phyloP scores from a whole-genome alignment of 2,888 invertebrate genomes.

The Nematopogon swammerdamellus region DNA sequence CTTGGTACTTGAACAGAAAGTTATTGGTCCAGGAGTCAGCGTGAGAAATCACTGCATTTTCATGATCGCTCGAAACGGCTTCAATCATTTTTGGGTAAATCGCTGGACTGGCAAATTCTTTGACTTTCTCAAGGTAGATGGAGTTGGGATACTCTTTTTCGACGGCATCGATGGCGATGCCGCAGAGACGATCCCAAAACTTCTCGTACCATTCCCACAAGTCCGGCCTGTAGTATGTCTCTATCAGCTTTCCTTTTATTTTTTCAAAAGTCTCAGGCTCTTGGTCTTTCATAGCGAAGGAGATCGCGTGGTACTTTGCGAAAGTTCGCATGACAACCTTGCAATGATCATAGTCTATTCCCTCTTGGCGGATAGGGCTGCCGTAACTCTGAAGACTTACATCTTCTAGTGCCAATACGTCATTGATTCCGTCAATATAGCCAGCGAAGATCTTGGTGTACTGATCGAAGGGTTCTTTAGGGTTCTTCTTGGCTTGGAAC shows the following conservation, averaged over 20 bases:
- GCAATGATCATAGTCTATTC: constrained; percentile 49
- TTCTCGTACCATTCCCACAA: constrained; percentile 54
- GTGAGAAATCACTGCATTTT: constrained; percentile 61
- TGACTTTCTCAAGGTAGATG: constrained; percentile 54
- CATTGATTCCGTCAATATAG: constrained; percentile 49
- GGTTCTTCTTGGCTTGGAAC: constrained; percentile 32
- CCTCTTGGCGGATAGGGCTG: constrained; percentile 39
- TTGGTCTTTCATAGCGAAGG: constrained; percentile 57
- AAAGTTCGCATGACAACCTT: constrained; percentile 44
- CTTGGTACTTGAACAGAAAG: constrained; percentile 54
- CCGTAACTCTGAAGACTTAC: constrained; percentile 40
- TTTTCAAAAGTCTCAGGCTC: constrained; percentile 43
- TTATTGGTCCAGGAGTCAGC: constrained; percentile 79
- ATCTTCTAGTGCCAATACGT: constrained; percentile 57
- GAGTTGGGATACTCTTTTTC: constrained; percentile 59
- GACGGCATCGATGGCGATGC: constrained; percentile 61
- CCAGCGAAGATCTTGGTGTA: constrained; percentile 43
- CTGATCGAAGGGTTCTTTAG: constrained; percentile 48
- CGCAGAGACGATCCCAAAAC: constrained; percentile 48
- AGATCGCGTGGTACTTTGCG: constrained; percentile 59
- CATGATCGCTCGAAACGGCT: constrained; percentile 27
- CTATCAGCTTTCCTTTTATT: constrained; percentile 36
- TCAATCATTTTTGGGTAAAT: constrained; percentile 45
- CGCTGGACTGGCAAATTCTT: constrained; percentile 48
- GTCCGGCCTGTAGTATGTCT: constrained; percentile 57